Base-by-base conservation (phyloP, 2,113 vertebrate species). In the Butorides virescens region DNA sequence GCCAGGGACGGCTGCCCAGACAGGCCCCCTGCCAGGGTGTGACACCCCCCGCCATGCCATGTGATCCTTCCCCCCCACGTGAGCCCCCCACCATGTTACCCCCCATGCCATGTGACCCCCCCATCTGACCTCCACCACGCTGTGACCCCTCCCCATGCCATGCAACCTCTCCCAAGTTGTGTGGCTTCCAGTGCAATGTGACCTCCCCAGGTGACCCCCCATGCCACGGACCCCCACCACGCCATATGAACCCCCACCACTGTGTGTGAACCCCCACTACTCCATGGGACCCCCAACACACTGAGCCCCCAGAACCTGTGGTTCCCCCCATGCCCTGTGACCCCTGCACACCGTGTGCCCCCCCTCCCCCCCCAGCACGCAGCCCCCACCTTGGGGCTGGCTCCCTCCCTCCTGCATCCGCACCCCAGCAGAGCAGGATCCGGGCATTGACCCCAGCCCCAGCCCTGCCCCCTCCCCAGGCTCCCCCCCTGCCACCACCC, bases 391-490 rank as follows among this genome's bases (percentile, higher is more conserved):
- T 71, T 4, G 0, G 11, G 29, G 19, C 80, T 61, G 56, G 32
- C 25, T 52, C 30, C 19, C 30, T 71, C 36, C 34, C 15, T 72
- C 46, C 50, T 56, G 17, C 11, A 34, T 56, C 50, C 3, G 1
- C 1, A 44, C 8, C 32, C 17, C 22, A 52, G 52, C 1, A 2
- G 56, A 72, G 66, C 49, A 79, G 18, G 18, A 67, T 15, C 70
- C 1, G 2, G 37, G 16, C 3, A 2, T 13, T 29, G 32, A 37
- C 11, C 15, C 34, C 53, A 29, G 26, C 17, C 50, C 18, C 29
- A 30, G 53, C 55, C 55, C 26, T 4, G 1, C 9, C 6, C 9
- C 23, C 34, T 15, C 17, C 17, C 32, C 2, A 2, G 7, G 15
- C 29, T 23, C 5, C 16, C 26, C 11, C 4, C 19, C 5, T 10